phyloP scores from a whole-genome alignment of 2,888 invertebrate genomes.

The Thysanoteuthis rhombus region DNA sequence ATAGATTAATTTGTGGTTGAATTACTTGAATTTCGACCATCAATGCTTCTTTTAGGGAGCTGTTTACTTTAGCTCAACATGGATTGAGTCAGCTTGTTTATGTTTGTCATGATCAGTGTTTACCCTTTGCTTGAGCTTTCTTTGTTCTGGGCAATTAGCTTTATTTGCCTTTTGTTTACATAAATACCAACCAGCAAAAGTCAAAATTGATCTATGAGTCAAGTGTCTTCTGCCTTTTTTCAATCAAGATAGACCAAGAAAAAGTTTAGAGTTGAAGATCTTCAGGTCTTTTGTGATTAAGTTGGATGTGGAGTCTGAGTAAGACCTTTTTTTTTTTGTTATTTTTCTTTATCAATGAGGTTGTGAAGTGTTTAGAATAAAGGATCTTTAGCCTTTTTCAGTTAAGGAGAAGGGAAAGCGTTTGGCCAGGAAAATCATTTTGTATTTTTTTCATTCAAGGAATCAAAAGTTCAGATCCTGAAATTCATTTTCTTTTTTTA shows the following conservation, averaged over 20 bases:
- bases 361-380: neutral
- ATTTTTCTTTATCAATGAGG: neutral
- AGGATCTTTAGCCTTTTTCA: neutral
- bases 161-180: neutral
- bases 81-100: neutral
- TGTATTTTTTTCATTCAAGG: neutral
- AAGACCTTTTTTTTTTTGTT: neutral
- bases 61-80: neutral
- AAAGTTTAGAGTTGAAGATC: neutral
- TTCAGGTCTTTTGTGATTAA: neutral
- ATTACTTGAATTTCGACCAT: neutral
- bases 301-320: neutral
- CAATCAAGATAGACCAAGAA: neutral
- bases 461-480: neutral
- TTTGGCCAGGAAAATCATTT: neutral
- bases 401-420: neutral
- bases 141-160: neutral
- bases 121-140: neutral
- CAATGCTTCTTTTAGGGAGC: neutral
- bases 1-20: neutral
- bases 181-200: neutral
- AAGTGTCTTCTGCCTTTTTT: neutral
- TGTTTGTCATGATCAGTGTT: neutral
- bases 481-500: neutral
- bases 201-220: neutral